Base-by-base conservation (phyloP, 2,888 invertebrate genomes). In the Chrysolina haemoptera region DNA sequence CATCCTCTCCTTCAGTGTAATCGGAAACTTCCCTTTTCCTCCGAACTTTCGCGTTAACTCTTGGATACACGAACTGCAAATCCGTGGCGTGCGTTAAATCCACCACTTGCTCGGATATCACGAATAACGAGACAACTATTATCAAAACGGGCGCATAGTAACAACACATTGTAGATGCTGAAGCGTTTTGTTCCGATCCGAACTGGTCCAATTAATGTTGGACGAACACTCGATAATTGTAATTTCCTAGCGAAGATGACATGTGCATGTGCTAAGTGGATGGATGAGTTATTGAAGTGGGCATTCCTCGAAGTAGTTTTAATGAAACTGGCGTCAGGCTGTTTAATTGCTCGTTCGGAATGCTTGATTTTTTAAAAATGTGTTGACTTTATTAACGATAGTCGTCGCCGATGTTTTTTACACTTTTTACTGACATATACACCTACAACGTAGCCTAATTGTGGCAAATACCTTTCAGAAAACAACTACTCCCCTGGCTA, bases 41-140 rank as follows among this genome's bases (percentile, higher is more conserved):
- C 27, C 74, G 41, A 43, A 73, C 68, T 35, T 82, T 78, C 70
- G 74, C 55, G 9, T 73, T 76, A 43, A 85, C 75, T 64, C 78
- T 79, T 5, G 86, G 85, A 74, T 81, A 77, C 12, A 85, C 80
- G 20, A 81, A 77, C 67, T 79, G 71, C 11, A 78, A 74, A 55
- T 80, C 76, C 65, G 74, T 75, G 27, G 73, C 77, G 53, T 75
- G 68, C 14, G 70, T 65, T 46, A 79, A 70, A 69, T 78, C 78
- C 27, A 74, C 71, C 16, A 22, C 55, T 14, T 22, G 35, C 40
- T 55, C 65, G 16, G 41, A 35, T 53, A 68, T 22, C 20, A 18
- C 59, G 46, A 18, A 62, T 14, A 18, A 14, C 48, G 46, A 62
- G 14, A 62, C 62, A 64, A 74, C 41, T 18, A 68, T 46, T 35